Percentiles rank a stretch among this genome's conserved stretches.
These are phyloP conservation scores for Gila orcuttii DNA, from an alignment of 2,113 vertebrate species.

Conservation along the genomic window DNA sequence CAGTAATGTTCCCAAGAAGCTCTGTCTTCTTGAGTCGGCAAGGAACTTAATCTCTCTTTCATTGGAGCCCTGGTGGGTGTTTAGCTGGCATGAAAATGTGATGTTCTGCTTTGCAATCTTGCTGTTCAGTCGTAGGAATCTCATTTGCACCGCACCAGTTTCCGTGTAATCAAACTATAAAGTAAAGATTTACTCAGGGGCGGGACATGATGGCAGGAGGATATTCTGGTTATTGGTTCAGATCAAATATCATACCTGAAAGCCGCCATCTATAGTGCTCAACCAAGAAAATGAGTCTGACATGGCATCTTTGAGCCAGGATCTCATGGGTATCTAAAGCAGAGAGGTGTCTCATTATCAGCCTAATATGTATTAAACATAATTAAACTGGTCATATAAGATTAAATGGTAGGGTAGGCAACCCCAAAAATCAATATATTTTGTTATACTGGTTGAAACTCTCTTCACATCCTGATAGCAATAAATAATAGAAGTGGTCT, in stretches of 20 bases:
- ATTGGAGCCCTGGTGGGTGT: slow-evolving; percentile 40
- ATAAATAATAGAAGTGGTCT: no score
- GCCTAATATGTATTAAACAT: not conserved
- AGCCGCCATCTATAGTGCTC: slow-evolving; percentile 75
- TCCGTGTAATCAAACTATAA: slow-evolving; percentile 78
- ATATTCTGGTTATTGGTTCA: not conserved
- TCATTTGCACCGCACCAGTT: slow-evolving; percentile 78
- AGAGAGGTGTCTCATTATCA: not conserved
- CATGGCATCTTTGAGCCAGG: slow-evolving; percentile 77
- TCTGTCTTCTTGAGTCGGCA: slow-evolving; percentile 73
- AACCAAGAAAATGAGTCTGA: slow-evolving; percentile 78
- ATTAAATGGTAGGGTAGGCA: not conserved
- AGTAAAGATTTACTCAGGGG: not conserved
- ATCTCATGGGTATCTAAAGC: slow-evolving; percentile 76
- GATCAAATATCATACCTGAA: slow-evolving; percentile 69
- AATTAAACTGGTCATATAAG: not conserved
- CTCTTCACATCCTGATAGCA: no score
- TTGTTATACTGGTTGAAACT: no score
- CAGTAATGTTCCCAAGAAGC: slow-evolving; percentile 72
- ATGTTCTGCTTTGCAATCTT: slow-evolving; percentile 72
- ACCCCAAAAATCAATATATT: no score
- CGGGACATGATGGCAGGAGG: not conserved
- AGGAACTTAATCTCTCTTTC: slow-evolving; percentile 78
- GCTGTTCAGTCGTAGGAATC: slow-evolving; percentile 83
- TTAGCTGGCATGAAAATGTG: slow-evolving; percentile 74